Evolutionary conservation across 1,140 invertebrate species (phyloP), one percentile per base, ranked within the genome.

Genomic region (Sinonovacula constricta): DNA sequence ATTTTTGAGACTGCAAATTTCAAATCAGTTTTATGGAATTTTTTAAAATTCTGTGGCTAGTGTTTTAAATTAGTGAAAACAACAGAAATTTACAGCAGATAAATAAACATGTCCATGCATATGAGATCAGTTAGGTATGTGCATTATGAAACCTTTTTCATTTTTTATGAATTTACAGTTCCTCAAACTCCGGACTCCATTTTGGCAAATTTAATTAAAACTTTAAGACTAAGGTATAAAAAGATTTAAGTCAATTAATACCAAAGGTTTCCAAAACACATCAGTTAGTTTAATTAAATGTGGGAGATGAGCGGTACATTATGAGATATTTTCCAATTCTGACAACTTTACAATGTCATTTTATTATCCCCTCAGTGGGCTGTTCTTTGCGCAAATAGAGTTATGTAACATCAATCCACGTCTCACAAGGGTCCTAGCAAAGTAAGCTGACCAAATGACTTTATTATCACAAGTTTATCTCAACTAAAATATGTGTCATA

Each of bases 401-500:
- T 57, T 71, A 59, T n/a, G 22, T 28, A 59, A 71, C 7, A 4
- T 4, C 10, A 36, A 33, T 71, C 45, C 60, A 39, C 60, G 33
- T 14, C 15, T 56, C 28, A 59, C 60, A 36, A 45, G 45, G 49
- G 24, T 36, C 30, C 5, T 33, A 0, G 22, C 5, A 1, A 71
- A 71, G 60, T 71, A 71, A 71, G 68, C 68, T 71, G 24, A 5
- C 45, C 56, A 57, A 71, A 71, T 60, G 56, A 36, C 49, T 71
- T 71, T 71, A 71, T 57, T 71, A 71, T 71, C 68, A 59, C 18
- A 39, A 31, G 45, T 57, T 71, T 71, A 59, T 57, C 68, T 71
- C 56, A 45, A 71, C 68, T 71, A 71, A 71, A 71, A 71, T 71
- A 71, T 71, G 68, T 71, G 28, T 71, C 68, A 22, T 71, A 71